Base-by-base conservation (phyloP, 2,113 vertebrate species). In the Calidris pygmaea region DNA sequence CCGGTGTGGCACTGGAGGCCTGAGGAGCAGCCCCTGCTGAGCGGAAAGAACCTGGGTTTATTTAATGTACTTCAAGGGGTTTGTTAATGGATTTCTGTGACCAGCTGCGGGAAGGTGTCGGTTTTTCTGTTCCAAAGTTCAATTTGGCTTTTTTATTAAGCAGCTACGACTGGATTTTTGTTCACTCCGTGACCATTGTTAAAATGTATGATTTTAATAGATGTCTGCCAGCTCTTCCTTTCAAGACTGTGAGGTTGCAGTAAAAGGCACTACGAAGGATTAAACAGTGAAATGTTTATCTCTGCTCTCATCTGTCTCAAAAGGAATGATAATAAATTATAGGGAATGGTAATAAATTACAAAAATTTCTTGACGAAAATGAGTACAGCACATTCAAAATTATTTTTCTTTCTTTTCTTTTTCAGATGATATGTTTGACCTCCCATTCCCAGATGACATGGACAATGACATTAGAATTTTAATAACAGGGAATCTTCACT, bases 391-490 rank as follows among this genome's bases (percentile, higher is more conserved):
- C 14, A 5, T 9, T 75, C 63, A 53, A 91, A 92, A 48, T 93
- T 0, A 27, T 48, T 87, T 55, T 62, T 60, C 37, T 82, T 58
- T 47, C 53, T 83, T 83, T 72, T 85, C 39, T 58, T 79, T 93
- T 97, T 87, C 97, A 99, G 99, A 99, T 83, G 99, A 99, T 97
- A 99, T 99, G 98, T 99, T 99, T 93, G 99, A 99, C 96, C 98
- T 99, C 91, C 99, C 99, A 8, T 99, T 99, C 96, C 99, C 99
- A 77, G 99, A 99, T 80, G 99, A 99, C 95, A 99, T 99, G 98
- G 99, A 99, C 98, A 99, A 99, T 76, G 99, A 99, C 94, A 99
- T 99, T 62, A 98, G 99, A 91, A 99, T 99, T 98, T 97, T 99
- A 96, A 99, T 99, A 97, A 99, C 99, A 70, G 98, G 99, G 96